phyloP scores from a whole-genome alignment of 2,113 vertebrate genomes.

The Paracanthobrama guichenoti region DNA sequence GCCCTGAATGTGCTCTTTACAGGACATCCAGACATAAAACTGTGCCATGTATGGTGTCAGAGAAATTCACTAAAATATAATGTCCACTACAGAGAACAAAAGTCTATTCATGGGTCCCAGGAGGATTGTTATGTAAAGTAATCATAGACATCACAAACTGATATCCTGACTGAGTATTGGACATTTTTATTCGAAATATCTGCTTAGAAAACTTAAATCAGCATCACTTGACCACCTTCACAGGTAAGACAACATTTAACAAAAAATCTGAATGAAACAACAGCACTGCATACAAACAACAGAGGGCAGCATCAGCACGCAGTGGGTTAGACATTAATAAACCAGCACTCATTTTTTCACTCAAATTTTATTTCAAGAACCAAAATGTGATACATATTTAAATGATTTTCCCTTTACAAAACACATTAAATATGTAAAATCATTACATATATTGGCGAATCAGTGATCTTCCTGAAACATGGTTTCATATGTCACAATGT shows the following conservation, averaged over 20 bases:
- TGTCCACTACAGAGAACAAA: no score
- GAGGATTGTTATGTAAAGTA: no score
- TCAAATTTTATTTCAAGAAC: not conserved
- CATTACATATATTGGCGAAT: not conserved
- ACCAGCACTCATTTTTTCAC: not conserved
- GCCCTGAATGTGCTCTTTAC: no score
- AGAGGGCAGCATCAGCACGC: not conserved
- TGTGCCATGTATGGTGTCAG: no score
- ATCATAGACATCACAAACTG: no score
- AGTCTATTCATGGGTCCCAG: no score
- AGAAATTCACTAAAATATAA: no score
- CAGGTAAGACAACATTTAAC: not conserved
- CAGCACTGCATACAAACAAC: conserved; percentile 3
- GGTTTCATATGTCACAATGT: conserved; percentile 46
- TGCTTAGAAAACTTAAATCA: not conserved
- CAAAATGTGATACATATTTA: not conserved
- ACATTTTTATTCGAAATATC: not conserved
- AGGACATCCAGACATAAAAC: no score
- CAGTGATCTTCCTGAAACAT: conserved; percentile 13
- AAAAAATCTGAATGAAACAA: no score
- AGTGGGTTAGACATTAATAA: not conserved
- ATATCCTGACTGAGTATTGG: not conserved
- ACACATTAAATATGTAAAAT: not conserved
- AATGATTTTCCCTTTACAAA: not conserved
- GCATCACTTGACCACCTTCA: not conserved